Evolutionary conservation across 2,113 vertebrate species (phyloP), one percentile per base, ranked within the genome.

Genomic region (Pogonocichla stellata): DNA sequence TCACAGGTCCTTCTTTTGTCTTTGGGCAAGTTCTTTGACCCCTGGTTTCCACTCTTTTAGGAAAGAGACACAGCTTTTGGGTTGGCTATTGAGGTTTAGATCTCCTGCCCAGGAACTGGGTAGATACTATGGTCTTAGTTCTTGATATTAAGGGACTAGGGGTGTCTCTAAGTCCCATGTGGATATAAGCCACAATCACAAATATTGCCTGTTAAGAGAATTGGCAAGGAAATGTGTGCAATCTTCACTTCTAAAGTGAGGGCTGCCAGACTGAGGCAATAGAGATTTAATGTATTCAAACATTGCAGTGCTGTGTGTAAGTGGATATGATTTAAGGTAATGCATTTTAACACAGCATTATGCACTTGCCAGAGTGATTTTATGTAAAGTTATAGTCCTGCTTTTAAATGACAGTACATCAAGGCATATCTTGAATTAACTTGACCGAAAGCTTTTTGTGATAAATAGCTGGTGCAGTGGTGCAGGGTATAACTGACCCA

Each of bases 271-370:
- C 57, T 14, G 47, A 89, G 62, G 66, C 60, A 89, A 47, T 77
- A 82, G 69, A 92, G 79, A 77, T 90, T 58, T 94, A 96, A 93
- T 89, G 92, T 94, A 95, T 96, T 96, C 91, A 95, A 80, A 86
- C 42, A 43, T 47, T 93, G 90, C 89, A 80, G 86, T 64, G 71
- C 74, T 66, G 13, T 62, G 93, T 54, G 56, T 94, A 94, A 97
- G 74, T 88, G 56, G 53, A 65, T 81, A 78, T 97, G 93, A 97
- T 97, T 97, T 97, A 97, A 92, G 71, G 91, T 95, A 94, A 96
- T 95, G 72, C 83, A 88, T 96, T 97, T 97, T 91, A 95, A 96
- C 71, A 60, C 53, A 74, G 82, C 78, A 96, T 95, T 95, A 96
- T 95, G 87, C 90, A 90, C 86, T 92, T 91, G 90, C 88, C 86